Base-by-base conservation (phyloP, 30 jellyfish, hydroid and myxozoan species). In the Turritopsis dohrnii region DNA sequence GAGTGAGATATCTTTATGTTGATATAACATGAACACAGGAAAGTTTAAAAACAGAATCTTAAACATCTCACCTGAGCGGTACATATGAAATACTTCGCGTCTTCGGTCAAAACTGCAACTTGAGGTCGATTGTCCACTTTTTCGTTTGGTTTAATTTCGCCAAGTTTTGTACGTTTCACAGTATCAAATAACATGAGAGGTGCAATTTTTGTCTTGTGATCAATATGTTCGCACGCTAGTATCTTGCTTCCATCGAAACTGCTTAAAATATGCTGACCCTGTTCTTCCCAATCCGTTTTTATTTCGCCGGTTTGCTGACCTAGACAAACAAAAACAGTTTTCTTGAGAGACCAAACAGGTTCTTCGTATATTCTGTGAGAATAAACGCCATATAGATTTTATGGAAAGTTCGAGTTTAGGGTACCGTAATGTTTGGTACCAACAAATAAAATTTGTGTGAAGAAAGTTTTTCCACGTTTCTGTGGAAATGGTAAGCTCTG, bases 211-310 rank as follows among this genome's bases (percentile, higher is more conserved):
- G 73, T 23, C 0, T 23, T 0, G 72, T 74, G 0, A 1, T 74
- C 0, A 41, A 7, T 21, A 29, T 74, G 0, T 22, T 74, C 83
- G 16, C 83, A 16, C 8, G 65, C 28, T 13, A 74, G 8, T 1
- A 74, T 74, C 28, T n/a, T 74, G 53, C 1, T 29, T n/a, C 83
- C 81, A 81, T 81, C 87, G 7, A 21, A 31, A 1, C 87, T 87
- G 71, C 82, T 94, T 71, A 91, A 23, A 74, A 91, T 75, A 72
- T 28, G 29, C 16, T 66, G 26, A 81, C 74, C 76, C 28, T 76
- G 81, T n/a, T 71, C 20, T 29, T 88, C 71, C 60, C 80, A 76
- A 18, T 93, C 96, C 5, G 96, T 86, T 29, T 91, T 84, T 69
- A 86, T 79, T 7, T 90, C 79, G 4, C 81, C 65, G 69, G 84